phyloP scores from a whole-genome alignment of 2,797 vertebrate genomes.

The Enteromius anoplus region DNA sequence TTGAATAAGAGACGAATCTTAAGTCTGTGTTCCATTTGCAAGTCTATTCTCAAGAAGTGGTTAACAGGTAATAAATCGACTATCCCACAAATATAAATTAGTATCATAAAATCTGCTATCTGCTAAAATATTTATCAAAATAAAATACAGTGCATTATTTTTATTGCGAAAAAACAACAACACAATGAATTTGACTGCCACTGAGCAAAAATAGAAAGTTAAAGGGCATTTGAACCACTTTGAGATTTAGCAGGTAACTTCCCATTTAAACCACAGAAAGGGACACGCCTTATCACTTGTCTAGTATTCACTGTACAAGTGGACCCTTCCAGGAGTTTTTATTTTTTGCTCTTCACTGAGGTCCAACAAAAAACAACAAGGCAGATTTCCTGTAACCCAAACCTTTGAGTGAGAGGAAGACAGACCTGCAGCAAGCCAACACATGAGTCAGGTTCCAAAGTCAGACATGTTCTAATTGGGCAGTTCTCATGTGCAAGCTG shows the following conservation, averaged over 20 bases:
- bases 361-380: slow-evolving; percentile 78
- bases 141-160: neutral
- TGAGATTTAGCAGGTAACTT: neutral
- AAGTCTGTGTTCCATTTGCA: too few relatives aligned
- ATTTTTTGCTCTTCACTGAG: neutral
- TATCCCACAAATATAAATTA: neutral
- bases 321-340: neutral
- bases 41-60: neutral
- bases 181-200: neutral
- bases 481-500: slow-evolving; percentile 23
- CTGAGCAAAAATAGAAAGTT: neutral
- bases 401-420: slow-evolving; percentile 73
- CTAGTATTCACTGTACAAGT: slow-evolving; percentile 55
- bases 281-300: slow-evolving; percentile 45
- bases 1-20: too few relatives aligned
- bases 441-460: slow-evolving; percentile 69
- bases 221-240: neutral
- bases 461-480: slow-evolving; percentile 63
- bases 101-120: neutral
- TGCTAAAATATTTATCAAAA: too few relatives aligned
- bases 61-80: neutral
- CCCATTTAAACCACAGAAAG: neutral
- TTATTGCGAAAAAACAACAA: too few relatives aligned
- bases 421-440: slow-evolving; percentile 76
- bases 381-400: slow-evolving; percentile 81